Base-by-base conservation (phyloP, 2,888 invertebrate genomes). In the Euspilapteryx auroguttella region DNA sequence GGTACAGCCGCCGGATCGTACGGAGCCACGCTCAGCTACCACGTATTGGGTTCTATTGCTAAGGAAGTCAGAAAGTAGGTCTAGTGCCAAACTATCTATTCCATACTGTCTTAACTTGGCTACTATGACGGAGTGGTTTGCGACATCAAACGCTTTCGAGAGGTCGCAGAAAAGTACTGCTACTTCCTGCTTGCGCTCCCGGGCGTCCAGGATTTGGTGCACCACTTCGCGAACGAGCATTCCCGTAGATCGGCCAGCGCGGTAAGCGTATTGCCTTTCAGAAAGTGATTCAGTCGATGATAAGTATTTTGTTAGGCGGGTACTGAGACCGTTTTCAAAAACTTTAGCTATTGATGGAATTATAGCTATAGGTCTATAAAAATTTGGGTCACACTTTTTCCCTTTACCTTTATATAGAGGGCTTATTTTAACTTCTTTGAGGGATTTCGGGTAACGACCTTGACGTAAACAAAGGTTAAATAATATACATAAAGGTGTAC, bases 61-160 rank as follows among this genome's bases (percentile, higher is more conserved):
- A n/a, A n/a, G n/a, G n/a, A n/a, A n/a, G n/a, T n/a, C n/a, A n/a
- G n/a, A n/a, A n/a, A n/a, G n/a, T n/a, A n/a, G n/a, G n/a, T n/a
- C n/a, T n/a, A n/a, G n/a, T 11, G 22, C 11, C 6, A 22, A 22
- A 5, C 21, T 15, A 14, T 21, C 14, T 4, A 32, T 24, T 3
- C 32, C 29, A 21, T 32, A 32, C 13, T 29, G 24, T 5, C 12
- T 3, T 7, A 32, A 8, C 12, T 32, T 27, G n/a, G 8, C 21
- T 9, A 10, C 7, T 5, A 32, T 8, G 1, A 29, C 21, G 3
- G 12, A 5, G 12, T 32, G 32, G 10, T 32, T 27, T n/a, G 32
- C 32, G 12, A 32, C 32, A 25, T 32, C 29, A n/a, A 30, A 32
- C 1, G 29, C 32, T 13, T 30, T 32, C 2, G 32, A 29, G 26